Percentiles rank a stretch among this genome's conserved stretches.
Evolutionary conservation across 2,113 vertebrate genomes (phyloP).

Genomic region (Diadophis punctatus): DNA sequence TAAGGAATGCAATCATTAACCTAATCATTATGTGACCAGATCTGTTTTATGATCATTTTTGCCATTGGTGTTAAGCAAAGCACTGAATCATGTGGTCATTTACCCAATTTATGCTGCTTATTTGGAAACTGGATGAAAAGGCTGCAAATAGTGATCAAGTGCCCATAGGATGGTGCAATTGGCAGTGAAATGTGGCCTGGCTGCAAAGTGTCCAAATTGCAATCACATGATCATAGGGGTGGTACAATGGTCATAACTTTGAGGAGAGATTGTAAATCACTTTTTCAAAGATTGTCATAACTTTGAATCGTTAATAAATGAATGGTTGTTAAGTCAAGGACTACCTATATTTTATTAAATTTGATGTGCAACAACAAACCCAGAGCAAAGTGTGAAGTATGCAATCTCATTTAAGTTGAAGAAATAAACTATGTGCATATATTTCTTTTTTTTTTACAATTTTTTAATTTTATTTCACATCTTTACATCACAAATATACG

Average conservation of each 20-base stretch:
- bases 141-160: not conserved
- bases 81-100: not conserved
- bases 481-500: no score
- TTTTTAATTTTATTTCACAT: no score
- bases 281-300: not conserved
- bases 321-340: not conserved
- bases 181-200: not conserved
- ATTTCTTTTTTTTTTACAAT: no score
- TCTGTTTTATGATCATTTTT: not conserved
- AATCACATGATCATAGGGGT: not conserved
- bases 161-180: not conserved
- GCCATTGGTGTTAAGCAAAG: not conserved
- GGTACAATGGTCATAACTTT: not conserved
- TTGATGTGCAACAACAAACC: not conserved
- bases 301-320: not conserved
- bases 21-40: not conserved
- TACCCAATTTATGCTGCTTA: not conserved
- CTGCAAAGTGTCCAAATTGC: not conserved
- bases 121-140: not conserved
- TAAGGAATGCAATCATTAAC: not conserved
- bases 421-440: slow-evolving; percentile 33
- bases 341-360: slow-evolving; percentile 10
- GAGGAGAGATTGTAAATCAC: no score
- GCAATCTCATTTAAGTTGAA: slow-evolving; percentile 56
- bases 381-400: slow-evolving; percentile 31